Evolutionary conservation across 2,888 invertebrate genomes (phyloP).

Genomic region (Drosophila aldrichi): DNA sequence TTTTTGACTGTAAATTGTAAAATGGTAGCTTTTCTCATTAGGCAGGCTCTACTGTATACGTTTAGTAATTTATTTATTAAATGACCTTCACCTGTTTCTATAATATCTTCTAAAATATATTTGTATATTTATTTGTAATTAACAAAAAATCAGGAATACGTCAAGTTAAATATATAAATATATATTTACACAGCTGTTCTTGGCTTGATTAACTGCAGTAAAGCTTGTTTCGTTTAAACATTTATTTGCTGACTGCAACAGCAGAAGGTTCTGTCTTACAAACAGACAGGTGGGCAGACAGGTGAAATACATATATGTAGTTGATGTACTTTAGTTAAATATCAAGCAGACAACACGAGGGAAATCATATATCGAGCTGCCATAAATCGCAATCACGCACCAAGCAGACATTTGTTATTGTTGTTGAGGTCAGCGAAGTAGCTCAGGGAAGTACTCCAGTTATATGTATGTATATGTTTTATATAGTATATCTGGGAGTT

Average conservation of each 20-base stretch:
- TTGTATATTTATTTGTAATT: background rate
- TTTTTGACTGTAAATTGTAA: too few relatives aligned
- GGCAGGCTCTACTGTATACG: background rate
- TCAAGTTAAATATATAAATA: background rate
- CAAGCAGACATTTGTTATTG: slow-evolving; percentile 10
- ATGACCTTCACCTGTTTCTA: background rate
- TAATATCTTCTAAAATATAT: too few relatives aligned
- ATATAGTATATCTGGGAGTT: background rate
- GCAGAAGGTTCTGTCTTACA: background rate
- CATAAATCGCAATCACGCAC: slow-evolving; percentile 16
- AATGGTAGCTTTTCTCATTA: background rate
- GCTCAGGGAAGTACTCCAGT: slow-evolving; percentile 43
- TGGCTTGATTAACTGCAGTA: background rate
- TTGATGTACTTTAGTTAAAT: background rate
- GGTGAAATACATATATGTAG: background rate
- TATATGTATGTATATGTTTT: background rate
- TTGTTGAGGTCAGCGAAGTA: slow-evolving; percentile 11
- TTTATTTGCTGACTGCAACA: background rate
- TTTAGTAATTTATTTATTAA: background rate
- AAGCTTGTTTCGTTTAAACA: background rate
- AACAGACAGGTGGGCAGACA: background rate
- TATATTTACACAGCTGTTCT: background rate
- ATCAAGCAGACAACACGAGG: slow-evolving; percentile 3
- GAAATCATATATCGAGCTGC: background rate
- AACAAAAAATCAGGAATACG: background rate